Conservation (phyloP, 2,888 invertebrate genomes). For the Exocentrus adspersus region DNA sequence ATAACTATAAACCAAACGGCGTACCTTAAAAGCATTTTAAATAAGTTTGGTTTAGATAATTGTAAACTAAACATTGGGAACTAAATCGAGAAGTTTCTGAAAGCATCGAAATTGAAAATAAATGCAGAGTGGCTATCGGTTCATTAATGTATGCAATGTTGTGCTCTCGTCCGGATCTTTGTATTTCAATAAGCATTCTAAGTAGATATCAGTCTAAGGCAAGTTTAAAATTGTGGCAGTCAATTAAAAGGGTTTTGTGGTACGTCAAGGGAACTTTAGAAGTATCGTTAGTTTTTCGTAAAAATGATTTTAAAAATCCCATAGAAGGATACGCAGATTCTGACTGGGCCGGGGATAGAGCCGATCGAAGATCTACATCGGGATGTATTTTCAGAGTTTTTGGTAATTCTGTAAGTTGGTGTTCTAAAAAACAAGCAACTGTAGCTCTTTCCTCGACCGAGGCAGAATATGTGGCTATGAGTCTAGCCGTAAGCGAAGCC, state of each 20-base stretch:
- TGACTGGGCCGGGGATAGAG: neutral
- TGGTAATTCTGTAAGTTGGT: neutral
- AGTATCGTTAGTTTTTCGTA: neutral
- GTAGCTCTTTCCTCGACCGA: conserved; percentile 23
- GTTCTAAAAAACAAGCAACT: neutral
- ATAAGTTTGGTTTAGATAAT: conserved; percentile 19
- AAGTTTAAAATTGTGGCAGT: conserved; percentile 30
- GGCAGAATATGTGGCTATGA: conserved; percentile 40
- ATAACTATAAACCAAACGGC: conserved; percentile 25
- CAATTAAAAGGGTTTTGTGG: conserved; percentile 35
- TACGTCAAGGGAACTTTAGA: neutral
- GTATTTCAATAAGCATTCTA: conserved; percentile 31
- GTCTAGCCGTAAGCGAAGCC: conserved; percentile 42
- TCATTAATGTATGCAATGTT: conserved; percentile 40
- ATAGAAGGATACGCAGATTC: conserved; percentile 3
- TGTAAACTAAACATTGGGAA: conserved; percentile 20
- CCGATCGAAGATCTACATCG: neutral
- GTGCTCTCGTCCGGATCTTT: conserved; percentile 35
- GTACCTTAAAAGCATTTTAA: conserved; percentile 27
- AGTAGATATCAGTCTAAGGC: conserved; percentile 38
- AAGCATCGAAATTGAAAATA: conserved; percentile 26
- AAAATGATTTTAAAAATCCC: neutral
- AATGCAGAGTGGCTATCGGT: conserved; percentile 28
- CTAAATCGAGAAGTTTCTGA: conserved; percentile 22
- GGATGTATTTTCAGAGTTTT: conserved; percentile 7